These are phyloP conservation scores for Scomber scombrus DNA, from an alignment of 2,113 vertebrate species.

Conservation along the genomic window DNA sequence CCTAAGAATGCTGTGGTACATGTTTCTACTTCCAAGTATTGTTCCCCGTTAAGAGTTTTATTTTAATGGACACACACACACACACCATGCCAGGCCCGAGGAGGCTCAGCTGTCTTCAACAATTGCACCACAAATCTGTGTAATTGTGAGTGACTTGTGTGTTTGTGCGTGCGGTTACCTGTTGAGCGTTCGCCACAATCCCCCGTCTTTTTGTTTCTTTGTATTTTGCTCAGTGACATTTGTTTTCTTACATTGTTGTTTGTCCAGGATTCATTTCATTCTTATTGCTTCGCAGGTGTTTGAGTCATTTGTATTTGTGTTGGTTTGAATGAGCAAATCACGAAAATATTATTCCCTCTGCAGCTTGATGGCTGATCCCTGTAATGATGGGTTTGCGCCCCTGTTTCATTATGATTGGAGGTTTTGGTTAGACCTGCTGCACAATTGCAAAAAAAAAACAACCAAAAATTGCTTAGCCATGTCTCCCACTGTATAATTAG, in stretches of 20 bases:
- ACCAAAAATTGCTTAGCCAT: conserved; percentile 38
- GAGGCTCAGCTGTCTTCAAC: conserved; percentile 30
- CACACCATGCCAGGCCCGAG: conserved; percentile 39
- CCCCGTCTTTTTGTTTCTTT: conserved; percentile 29
- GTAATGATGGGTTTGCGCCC: conserved; percentile 64
- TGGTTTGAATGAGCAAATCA: conserved; percentile 50
- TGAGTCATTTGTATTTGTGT: conserved; percentile 65
- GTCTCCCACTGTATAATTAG: conserved; percentile 64
- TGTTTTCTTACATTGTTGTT: conserved; percentile 54
- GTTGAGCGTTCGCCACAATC: conserved; percentile 23
- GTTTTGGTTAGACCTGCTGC: conserved; percentile 55
- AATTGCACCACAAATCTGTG: conserved; percentile 9
- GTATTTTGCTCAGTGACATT: conserved; percentile 24
- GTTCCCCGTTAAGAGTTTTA: conserved; percentile 47
- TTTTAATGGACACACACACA: conserved; percentile 32
- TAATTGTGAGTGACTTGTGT: conserved; percentile 11
- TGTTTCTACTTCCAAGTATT: conserved; percentile 78
- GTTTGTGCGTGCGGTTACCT: conserved; percentile 26
- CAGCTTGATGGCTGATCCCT: conserved; percentile 52
- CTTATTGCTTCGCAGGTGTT: conserved; percentile 38
- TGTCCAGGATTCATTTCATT: conserved; percentile 17
- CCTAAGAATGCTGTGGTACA: conserved; percentile 52
- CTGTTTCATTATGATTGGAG: conserved; percentile 59
- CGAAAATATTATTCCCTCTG: conserved; percentile 67
- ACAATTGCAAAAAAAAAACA: conserved; percentile 42